Percentiles rank a stretch among this genome's conserved stretches.
Conservation (phyloP, 2,113 vertebrate species). For the Corythaixoides concolor region DNA sequence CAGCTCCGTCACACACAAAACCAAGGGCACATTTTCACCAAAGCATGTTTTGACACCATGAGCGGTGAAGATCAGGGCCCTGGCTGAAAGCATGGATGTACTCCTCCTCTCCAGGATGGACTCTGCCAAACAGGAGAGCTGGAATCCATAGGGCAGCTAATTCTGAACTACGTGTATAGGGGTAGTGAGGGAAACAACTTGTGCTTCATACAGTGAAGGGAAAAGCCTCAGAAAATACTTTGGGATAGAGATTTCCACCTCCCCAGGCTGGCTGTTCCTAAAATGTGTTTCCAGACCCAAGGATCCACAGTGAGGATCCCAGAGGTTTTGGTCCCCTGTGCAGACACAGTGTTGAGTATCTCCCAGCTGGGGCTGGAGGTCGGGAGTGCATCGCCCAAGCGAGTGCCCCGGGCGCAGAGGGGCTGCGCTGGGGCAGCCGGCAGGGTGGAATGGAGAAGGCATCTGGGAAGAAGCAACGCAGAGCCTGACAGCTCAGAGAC, state of each 20-base stretch:
- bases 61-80: neutral
- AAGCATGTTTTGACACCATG: neutral
- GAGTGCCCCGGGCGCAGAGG: neutral
- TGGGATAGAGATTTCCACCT: neutral
- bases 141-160: neutral
- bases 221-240: neutral
- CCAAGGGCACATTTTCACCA: neutral
- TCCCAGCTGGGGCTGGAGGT: neutral
- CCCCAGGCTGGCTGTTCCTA: neutral
- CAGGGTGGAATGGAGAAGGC: neutral
- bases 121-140: neutral
- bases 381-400: neutral
- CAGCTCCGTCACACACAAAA: neutral
- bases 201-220: neutral
- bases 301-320: neutral
- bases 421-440: neutral
- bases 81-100: neutral
- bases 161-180: fast-evolving
- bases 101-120: neutral
- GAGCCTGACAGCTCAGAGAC: conserved; percentile 27
- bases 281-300: neutral
- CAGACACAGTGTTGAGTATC: neutral
- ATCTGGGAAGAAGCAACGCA: conserved; percentile 24
- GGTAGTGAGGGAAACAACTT: neutral
- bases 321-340: neutral